phyloP scores from a whole-genome alignment of 1,140 invertebrate species.

The Pachypeltis micranthus region DNA sequence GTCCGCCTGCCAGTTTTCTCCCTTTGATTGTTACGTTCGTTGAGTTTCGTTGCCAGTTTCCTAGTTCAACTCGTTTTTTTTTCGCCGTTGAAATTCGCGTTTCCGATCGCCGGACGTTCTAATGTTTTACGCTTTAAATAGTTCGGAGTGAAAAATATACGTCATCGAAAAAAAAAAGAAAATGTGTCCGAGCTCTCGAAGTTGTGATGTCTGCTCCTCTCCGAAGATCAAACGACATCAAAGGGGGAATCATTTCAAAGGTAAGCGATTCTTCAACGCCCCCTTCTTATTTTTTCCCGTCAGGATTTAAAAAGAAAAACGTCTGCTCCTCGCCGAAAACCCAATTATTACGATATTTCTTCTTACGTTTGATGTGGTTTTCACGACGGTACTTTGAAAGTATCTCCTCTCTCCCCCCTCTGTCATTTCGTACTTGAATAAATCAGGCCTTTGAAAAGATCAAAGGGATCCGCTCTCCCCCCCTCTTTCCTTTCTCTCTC shows the following conservation, averaged over 20 bases:
- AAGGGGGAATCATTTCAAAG: constrained; percentile 23
- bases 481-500: neutral
- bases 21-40: constrained; percentile 15
- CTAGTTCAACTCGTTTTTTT: constrained; percentile 14
- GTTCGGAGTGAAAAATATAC: too few species aligned
- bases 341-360: neutral
- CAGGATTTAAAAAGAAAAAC: too few species aligned
- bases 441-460: neutral
- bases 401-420: neutral
- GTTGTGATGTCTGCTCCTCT: constrained; percentile 12
- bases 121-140: too few species aligned
- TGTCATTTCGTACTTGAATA: neutral
- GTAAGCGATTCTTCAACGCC: constrained; percentile 14
- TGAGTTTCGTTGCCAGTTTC: constrained; percentile 9
- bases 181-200: constrained; percentile 10
- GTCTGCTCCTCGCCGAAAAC: neutral
- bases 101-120: too few species aligned
- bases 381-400: too few species aligned
- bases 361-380: too few species aligned
- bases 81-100: too few species aligned
- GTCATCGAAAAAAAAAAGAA: too few species aligned
- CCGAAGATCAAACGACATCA: constrained; percentile 24
- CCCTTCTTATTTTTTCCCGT: too few species aligned
- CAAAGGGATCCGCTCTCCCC: neutral
- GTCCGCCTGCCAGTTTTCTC: neutral